phyloP scores from a whole-genome alignment of 2,113 vertebrate species.

The Capra hircus region DNA sequence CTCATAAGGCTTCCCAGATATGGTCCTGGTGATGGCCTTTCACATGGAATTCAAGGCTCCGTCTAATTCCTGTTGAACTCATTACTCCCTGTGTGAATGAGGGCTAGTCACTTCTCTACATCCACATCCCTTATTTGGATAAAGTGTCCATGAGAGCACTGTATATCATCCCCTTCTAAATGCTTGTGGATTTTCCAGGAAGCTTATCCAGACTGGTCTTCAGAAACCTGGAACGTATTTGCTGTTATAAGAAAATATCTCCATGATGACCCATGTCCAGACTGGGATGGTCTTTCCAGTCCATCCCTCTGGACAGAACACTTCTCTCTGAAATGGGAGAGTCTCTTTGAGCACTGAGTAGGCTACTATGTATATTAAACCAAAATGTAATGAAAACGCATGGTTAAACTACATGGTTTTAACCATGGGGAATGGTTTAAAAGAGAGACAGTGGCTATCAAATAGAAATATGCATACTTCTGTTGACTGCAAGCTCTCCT shows the following conservation, averaged over 20 bases:
- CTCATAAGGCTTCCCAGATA: background rate
- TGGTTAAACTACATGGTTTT: background rate
- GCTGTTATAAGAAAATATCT: background rate
- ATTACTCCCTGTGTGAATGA: background rate
- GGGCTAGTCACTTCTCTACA: background rate
- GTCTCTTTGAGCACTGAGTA: background rate
- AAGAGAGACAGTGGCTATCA: background rate
- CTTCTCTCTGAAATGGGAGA: background rate
- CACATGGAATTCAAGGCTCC: background rate
- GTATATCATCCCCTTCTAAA: background rate
- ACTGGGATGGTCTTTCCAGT: background rate
- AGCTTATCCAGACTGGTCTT: background rate
- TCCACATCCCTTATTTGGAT: background rate
- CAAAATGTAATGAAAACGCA: background rate
- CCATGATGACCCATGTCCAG: background rate
- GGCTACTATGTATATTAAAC: background rate
- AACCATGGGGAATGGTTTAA: background rate
- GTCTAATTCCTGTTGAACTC: background rate
- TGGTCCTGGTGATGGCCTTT: background rate
- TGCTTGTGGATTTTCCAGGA: background rate
- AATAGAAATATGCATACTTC: background rate
- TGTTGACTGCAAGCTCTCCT: background rate
- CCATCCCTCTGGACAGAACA: background rate
- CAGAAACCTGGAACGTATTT: background rate
- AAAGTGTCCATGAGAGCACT: background rate